Percentiles rank a stretch among this genome's conserved stretches.
Conservation (phyloP, 2,113 vertebrate genomes). For the Spheniscus mendiculus region DNA sequence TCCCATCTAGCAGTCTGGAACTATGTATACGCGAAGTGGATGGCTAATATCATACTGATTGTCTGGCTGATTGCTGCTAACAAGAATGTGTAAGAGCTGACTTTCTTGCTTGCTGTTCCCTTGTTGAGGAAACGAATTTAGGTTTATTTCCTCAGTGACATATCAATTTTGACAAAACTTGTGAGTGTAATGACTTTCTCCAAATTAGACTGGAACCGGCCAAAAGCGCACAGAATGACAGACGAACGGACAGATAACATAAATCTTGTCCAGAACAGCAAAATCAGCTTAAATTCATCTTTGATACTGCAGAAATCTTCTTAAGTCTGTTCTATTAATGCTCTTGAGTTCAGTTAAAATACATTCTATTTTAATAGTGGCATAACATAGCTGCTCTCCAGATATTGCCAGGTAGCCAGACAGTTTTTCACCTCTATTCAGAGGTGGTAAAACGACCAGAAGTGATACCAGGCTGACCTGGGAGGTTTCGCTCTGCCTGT, state of each 20-base stretch:
- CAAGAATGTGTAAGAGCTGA: neutral
- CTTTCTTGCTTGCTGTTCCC: neutral
- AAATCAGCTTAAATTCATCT: neutral
- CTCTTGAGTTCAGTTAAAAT: neutral
- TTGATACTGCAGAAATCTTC: neutral
- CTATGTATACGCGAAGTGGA: neutral
- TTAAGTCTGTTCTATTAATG: neutral
- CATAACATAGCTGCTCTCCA: rapidly evolving
- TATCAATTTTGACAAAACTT: neutral
- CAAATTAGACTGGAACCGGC: neutral
- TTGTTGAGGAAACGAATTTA: neutral
- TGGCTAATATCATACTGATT: neutral
- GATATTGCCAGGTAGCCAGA: neutral
- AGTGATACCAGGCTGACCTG: neutral
- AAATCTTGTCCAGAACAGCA: neutral
- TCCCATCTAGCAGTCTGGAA: neutral
- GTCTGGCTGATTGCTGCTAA: neutral
- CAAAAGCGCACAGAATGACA: neutral
- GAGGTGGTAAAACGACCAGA: neutral
- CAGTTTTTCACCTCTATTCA: neutral
- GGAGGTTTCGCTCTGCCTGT: neutral
- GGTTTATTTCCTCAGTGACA: neutral
- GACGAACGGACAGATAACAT: neutral
- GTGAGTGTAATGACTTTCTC: neutral
- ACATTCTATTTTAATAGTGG: neutral